Conservation (phyloP, 2,888 invertebrate species). For the Lasioglossum marginatum region DNA sequence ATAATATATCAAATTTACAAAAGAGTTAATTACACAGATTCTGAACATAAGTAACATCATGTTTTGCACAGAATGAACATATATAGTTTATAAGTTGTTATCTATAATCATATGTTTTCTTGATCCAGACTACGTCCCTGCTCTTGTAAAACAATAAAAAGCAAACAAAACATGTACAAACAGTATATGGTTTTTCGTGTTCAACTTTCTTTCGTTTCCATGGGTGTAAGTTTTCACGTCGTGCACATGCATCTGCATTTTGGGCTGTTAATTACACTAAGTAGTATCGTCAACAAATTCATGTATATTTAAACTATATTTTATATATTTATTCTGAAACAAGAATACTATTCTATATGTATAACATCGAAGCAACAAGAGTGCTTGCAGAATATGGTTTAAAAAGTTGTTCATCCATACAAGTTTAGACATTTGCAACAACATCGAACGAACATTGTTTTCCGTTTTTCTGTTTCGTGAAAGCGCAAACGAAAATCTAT, state of each 20-base stretch:
- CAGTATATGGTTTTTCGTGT: slow-evolving; percentile 2
- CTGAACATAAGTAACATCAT: slow-evolving; percentile 61
- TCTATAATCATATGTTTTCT: slow-evolving; percentile 57
- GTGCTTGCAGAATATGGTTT: slow-evolving; percentile 14
- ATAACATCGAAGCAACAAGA: slow-evolving; percentile 39
- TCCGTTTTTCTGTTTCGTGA: slow-evolving; percentile 16
- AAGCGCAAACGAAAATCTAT: slow-evolving; percentile 63
- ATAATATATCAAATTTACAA: slow-evolving; percentile 42
- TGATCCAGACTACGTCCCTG: slow-evolving; percentile 49
- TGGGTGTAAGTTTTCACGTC: slow-evolving; percentile 1
- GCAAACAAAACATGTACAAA: slow-evolving; percentile 33
- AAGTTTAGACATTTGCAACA: slow-evolving; percentile 24
- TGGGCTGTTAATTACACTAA: slow-evolving; percentile 13
- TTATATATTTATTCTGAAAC: slow-evolving; percentile 47
- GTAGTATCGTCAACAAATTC: slow-evolving; percentile 23
- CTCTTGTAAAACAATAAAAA: slow-evolving; percentile 59
- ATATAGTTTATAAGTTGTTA: slow-evolving; percentile 74
- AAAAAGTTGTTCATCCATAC: background rate
- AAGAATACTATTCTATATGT: slow-evolving; percentile 36
- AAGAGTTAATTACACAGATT: slow-evolving; percentile 40
- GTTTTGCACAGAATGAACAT: slow-evolving; percentile 71
- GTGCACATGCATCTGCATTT: slow-evolving; percentile 21
- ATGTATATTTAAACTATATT: slow-evolving; percentile 33
- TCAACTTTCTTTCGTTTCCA: slow-evolving; percentile 9
- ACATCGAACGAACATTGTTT: slow-evolving; percentile 29